Base-by-base conservation (phyloP, 1,140 invertebrate genomes). In the Drosophila azteca region DNA sequence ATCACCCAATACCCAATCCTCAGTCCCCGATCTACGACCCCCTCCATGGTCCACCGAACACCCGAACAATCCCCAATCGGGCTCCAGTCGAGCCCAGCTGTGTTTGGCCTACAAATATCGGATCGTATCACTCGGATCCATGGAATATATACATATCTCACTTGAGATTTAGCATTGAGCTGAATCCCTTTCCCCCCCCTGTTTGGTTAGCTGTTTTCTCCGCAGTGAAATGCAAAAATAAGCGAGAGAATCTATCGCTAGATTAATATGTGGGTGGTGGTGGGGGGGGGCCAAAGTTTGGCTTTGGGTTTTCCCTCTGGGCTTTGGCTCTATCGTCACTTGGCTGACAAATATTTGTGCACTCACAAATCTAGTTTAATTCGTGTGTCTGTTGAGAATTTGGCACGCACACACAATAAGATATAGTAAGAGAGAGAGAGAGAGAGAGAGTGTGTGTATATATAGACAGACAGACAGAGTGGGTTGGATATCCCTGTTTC, bases 311-410 rank as follows among this genome's bases (percentile, higher is more conserved):
- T 85, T 81, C 50, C 73, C 73, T 51, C 22, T 24, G 24, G 43
- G 29, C n/a, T 43, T 24, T 29, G 45, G 26, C 24, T 15, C 39
- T 49, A 51, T 61, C 53, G 55, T 67, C 77, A 69, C 63, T 68
- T 62, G 49, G 20, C 50, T 9, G 11, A 31, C 70, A 87, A 87
- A 87, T 87, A 88, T 87, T 87, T 88, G 83, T 46, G 26, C 65
- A 79, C 77, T 78, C 81, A 80, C 79, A 87, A 87, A 87, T 87
- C 82, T 85, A 85, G 82, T 85, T 75, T 88, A 87, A 88, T 88
- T 87, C 83, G 69, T 82, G 35, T 65, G 45, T 35, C 66, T 65
- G 57, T 53, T 39, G 69, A 81, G 79, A 79, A 87, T 88, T 87
- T 87, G 49, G 83, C 75, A 79, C 83, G 59, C n/a, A 68, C 83